Percentiles rank a stretch among this genome's conserved stretches.
These are phyloP conservation scores for Heliconius hortense DNA, from an alignment of 2,888 invertebrate species.

Conservation along the genomic window DNA sequence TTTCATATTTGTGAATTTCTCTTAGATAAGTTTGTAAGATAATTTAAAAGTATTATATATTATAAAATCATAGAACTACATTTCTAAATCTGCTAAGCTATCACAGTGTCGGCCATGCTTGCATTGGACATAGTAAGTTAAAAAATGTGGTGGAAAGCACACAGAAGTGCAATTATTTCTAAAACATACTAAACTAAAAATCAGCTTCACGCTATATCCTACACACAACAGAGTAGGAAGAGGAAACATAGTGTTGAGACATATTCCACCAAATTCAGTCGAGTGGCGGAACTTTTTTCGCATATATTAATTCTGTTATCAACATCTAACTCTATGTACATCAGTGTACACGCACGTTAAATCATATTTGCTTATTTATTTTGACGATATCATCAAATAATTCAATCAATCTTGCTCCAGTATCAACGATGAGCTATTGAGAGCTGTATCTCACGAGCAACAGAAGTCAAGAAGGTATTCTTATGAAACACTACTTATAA, in stretches of 20 bases:
- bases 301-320: not conserved
- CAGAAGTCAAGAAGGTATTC: conserved; percentile 41
- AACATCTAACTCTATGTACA: not conserved
- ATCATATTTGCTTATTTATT: not conserved
- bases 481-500: conserved; percentile 46
- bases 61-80: not conserved
- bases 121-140: not conserved
- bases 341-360: not conserved
- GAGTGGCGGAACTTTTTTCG: not conserved
- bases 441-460: conserved; percentile 32
- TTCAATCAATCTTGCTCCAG: conserved; percentile 19
- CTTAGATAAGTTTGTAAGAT: not conserved
- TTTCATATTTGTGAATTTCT: not conserved
- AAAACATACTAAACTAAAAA: not conserved
- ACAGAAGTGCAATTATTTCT: not conserved
- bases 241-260: too few relatives aligned
- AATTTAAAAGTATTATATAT: not conserved
- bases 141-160: not conserved
- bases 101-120: not conserved
- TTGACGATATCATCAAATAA: conserved; percentile 20
- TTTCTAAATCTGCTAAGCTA: not conserved
- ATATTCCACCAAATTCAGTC: too few relatives aligned
- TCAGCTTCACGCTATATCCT: too few relatives aligned
- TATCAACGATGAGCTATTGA: conserved; percentile 32
- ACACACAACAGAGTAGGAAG: too few relatives aligned